phyloP scores from a whole-genome alignment of 2,113 vertebrate species.

The Pionites leucogaster region DNA sequence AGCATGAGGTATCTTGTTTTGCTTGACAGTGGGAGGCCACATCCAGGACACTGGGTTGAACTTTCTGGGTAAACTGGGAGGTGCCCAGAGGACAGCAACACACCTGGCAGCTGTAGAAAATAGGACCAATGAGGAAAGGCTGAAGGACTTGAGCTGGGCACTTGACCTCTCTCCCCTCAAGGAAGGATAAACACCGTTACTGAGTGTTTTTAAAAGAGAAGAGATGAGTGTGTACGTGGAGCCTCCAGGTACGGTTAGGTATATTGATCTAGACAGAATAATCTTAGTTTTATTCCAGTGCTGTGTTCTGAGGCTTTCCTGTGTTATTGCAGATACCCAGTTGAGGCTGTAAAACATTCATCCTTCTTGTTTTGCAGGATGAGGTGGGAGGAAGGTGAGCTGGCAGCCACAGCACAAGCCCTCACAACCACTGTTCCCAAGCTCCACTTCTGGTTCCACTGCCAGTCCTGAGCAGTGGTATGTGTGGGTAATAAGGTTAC shows the following conservation, averaged over 20 bases:
- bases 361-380: background rate
- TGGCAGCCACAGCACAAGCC: background rate
- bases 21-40: background rate
- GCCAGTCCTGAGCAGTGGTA: background rate
- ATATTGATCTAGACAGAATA: background rate
- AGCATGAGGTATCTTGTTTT: background rate
- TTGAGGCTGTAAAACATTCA: background rate
- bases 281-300: background rate
- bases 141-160: background rate
- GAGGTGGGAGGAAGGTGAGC: background rate
- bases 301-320: background rate
- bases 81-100: background rate
- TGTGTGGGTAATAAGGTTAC: background rate
- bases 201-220: background rate
- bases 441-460: background rate
- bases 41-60: background rate
- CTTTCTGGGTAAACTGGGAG: background rate
- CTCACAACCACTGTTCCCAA: background rate
- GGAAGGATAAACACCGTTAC: background rate
- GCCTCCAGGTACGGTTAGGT: background rate
- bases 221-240: background rate
- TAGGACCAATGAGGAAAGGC: background rate
- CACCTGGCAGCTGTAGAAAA: background rate
- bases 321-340: background rate
- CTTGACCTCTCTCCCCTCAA: background rate